Base-by-base conservation (phyloP, 2,113 vertebrate genomes). In the Notothenia coriiceps region DNA sequence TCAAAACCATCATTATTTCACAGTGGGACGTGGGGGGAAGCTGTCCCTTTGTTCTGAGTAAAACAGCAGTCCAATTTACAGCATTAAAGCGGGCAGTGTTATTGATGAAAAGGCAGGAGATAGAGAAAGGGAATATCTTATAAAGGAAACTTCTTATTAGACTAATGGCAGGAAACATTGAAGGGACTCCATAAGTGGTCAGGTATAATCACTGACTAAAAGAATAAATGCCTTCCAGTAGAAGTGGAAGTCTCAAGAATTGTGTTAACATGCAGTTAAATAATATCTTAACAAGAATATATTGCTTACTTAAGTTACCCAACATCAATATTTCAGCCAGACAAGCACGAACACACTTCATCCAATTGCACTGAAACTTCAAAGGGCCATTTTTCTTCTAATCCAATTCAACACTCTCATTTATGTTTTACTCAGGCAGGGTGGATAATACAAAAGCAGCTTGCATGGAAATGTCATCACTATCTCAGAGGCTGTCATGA, bases 381-480 rank as follows among this genome's bases (percentile, higher is more conserved):
- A 74, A 69, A 64, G 60, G 62, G 40, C 59, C 5, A 43, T 59
- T 61, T 29, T 66, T 49, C 70, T 20, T 29, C 65, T 61, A 62
- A 79, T 75, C 66, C 56, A 54, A 43, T 66, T 25, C 50, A 72
- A 47, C 29, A 33, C 25, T 66, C 64, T 51, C 22, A 20, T 13
- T 33, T 7, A 0, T 8, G 40, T 69, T 50, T 22, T 22, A 40
- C 29, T 47, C 9, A 13, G 44, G 33, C 17, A 1, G 10, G 20
- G 17, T 5, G 9, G 44, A 33, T 50, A 50, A 65, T 51, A 55
- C 46, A 66, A 60, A 77, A 43, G 72, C 73, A 51, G 64, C 47
- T 57, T 76, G 56, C 46, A 64, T 18, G 64, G 54, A 74, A 70
- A 78, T 87, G 69, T 69, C 77, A 84, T 87, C 64, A 40, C 47